These are phyloP conservation scores for Smutsia temminckii DNA, from an alignment of 2,797 vertebrate genomes.

Conservation along the genomic window DNA sequence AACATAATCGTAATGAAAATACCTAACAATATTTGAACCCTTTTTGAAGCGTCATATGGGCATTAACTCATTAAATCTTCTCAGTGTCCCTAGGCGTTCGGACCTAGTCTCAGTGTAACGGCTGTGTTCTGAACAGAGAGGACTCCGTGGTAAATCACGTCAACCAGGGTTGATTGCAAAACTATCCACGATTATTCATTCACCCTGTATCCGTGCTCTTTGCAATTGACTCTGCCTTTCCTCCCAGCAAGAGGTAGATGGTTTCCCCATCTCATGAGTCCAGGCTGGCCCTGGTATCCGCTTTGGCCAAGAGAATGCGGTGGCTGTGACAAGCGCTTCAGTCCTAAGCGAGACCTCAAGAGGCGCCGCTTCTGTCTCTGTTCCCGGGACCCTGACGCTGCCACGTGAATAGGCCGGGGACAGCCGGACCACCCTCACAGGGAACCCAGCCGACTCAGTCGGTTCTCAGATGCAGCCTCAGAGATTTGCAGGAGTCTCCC, in stretches of 20 bases:
- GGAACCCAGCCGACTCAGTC: neutral
- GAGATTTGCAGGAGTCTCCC: neutral
- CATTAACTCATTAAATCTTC: constrained; percentile 11
- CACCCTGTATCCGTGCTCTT: neutral
- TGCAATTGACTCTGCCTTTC: neutral
- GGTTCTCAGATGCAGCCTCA: neutral
- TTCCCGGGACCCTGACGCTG: neutral
- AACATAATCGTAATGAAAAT: neutral
- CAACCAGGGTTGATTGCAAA: neutral
- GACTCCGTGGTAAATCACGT: neutral
- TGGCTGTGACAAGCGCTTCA: neutral
- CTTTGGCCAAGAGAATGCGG: neutral
- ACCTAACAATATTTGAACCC: neutral
- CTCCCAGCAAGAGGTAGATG: neutral
- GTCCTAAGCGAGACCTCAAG: neutral
- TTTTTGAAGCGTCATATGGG: neutral
- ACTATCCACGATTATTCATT: neutral
- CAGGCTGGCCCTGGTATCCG: neutral
- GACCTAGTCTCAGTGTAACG: neutral
- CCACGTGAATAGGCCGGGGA: neutral
- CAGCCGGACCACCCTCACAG: neutral
- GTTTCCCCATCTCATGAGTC: neutral
- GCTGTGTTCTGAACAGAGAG: neutral
- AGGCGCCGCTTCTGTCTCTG: neutral
- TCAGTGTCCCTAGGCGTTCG: neutral